Conservation (phyloP, 2,888 invertebrate species). For the Drosophila longiperda region DNA sequence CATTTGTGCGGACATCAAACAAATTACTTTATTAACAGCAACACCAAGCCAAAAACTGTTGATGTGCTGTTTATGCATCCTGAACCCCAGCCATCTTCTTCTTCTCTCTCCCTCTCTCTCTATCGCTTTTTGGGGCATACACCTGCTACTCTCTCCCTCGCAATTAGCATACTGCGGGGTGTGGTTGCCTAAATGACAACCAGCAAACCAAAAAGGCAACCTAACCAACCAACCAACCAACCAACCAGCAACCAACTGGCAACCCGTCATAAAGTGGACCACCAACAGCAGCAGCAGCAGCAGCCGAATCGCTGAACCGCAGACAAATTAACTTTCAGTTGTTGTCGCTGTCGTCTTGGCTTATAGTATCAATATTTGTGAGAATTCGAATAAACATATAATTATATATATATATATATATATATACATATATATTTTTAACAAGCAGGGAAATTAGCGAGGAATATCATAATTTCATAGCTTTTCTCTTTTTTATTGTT, state of each 20-base stretch:
- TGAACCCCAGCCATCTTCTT: constrained; percentile 6
- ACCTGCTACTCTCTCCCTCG: constrained; percentile 61
- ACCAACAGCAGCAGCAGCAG: constrained; percentile 69
- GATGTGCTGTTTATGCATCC: constrained; percentile 73
- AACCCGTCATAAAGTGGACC: constrained; percentile 77
- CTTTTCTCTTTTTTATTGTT: constrained; percentile 46
- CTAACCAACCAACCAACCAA: constrained; percentile 69
- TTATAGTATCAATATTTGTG: constrained; percentile 60
- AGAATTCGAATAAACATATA: constrained; percentile 40
- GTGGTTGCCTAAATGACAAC: constrained; percentile 72
- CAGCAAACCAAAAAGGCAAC: constrained; percentile 54
- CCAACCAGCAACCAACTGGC: constrained; percentile 76
- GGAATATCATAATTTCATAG: constrained; percentile 79
- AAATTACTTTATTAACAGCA: constrained; percentile 78
- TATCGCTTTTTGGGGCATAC: constrained; percentile 10
- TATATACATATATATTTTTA: constrained; percentile 60
- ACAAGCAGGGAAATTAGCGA: constrained; percentile 75
- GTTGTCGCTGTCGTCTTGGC: constrained; percentile 42
- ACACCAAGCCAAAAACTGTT: constrained; percentile 71
- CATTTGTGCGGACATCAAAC: constrained; percentile 76
- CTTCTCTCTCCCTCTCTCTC: constrained; percentile 10
- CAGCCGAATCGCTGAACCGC: constrained; percentile 23
- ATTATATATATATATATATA: neutral
- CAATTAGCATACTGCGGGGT: constrained; percentile 78
- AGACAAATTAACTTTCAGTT: constrained; percentile 67